phyloP scores from a whole-genome alignment of 2,113 vertebrate species.

The Alosa alosa region DNA sequence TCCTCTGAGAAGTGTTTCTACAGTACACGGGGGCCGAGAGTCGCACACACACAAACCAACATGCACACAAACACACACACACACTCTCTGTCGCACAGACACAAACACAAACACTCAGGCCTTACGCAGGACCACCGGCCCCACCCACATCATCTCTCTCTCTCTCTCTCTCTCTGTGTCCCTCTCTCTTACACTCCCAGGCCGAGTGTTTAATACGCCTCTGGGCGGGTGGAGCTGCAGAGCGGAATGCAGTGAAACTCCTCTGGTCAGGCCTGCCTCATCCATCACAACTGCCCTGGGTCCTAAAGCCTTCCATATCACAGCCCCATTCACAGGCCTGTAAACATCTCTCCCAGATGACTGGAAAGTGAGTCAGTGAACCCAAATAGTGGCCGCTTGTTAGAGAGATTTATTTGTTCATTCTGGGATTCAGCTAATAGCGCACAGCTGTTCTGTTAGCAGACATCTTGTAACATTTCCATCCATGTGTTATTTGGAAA shows the following conservation, averaged over 20 bases:
- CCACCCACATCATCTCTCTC: background rate
- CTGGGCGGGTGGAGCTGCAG: background rate
- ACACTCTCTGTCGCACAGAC: background rate
- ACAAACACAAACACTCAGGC: background rate
- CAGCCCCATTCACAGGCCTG: background rate
- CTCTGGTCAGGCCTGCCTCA: slow-evolving; percentile 43
- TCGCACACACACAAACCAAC: background rate
- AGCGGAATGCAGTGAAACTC: slow-evolving; percentile 67
- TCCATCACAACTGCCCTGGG: slow-evolving; percentile 54
- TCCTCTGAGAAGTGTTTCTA: slow-evolving; percentile 15
- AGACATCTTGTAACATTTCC: background rate
- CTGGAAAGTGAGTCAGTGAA: background rate
- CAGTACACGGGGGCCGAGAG: background rate
- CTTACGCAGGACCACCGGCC: background rate
- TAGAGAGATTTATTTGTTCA: background rate
- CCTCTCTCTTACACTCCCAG: too few relatives aligned
- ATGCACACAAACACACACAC: background rate
- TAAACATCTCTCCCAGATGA: background rate
- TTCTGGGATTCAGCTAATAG: background rate
- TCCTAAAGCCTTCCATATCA: slow-evolving; percentile 57
- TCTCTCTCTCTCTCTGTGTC: background rate
- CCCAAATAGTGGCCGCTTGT: background rate
- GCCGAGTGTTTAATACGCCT: too few relatives aligned
- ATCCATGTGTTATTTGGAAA: background rate
- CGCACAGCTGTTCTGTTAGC: background rate